Base-by-base conservation (phyloP, 2,888 invertebrate genomes). In the Marronus borbonicus region DNA sequence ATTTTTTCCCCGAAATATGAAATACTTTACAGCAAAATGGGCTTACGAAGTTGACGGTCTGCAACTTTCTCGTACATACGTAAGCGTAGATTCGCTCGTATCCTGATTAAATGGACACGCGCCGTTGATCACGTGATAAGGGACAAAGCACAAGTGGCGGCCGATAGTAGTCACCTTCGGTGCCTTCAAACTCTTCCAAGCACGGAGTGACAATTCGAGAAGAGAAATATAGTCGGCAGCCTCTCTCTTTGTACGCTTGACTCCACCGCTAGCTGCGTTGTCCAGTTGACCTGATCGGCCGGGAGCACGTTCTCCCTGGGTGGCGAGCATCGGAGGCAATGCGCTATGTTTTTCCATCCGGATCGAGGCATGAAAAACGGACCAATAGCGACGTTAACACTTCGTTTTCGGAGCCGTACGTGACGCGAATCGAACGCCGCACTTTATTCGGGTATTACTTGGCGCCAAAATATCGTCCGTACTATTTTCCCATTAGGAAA, bases 391-490 rank as follows among this genome's bases (percentile, higher is more conserved):
- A 82, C 82, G 84, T 84, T 84, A 84, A 83, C 84, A 84, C 84
- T 82, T 83, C 84, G 84, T 62, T 84, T 84, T 82, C 83, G 82
- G 80, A 80, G 78, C 50, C 80, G 78, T 81, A 84, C 83, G 83
- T 84, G 84, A 82, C 79, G 77, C 78, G 83, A 83, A 82, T 82
- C 78, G 81, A 77, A 78, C 65, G 76, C 52, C 62, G 68, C 78
- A 80, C 76, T 81, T 81, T 81, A 78, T 82, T 81, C 80, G 77
- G 31, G 77, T 81, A 80, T 80, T 80, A 78, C 80, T 80, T 78
- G 66, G 55, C 72, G 55, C 76, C 76, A 78, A 78, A 80, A 78
- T 80, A 78, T 76, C 66, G 78, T 76, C 49, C 66, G 72, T 69
- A 80, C 50, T 78, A 78, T 78, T 72, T 80, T 72, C 65, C 70